Conservation (phyloP, 2,888 invertebrate species). For the Microctonus brassicae region DNA sequence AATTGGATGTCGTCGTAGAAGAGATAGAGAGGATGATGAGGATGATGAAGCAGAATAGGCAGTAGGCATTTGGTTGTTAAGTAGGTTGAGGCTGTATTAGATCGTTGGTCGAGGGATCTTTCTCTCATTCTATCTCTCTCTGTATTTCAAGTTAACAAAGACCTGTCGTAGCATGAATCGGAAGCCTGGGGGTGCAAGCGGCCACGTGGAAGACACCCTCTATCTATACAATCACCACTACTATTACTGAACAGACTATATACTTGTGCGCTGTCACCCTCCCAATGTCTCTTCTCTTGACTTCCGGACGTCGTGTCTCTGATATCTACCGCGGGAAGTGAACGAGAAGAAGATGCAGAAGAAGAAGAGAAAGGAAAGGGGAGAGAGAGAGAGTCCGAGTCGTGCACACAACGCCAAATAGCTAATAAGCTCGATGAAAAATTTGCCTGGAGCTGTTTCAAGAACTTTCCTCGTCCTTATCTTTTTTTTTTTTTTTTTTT, state of each 20-base stretch:
- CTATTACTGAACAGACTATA: too few species aligned
- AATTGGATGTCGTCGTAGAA: neutral
- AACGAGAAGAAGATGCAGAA: neutral
- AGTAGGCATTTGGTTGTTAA: slow-evolving; percentile 7
- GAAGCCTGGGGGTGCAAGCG: slow-evolving; percentile 36
- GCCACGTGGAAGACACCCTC: too few species aligned
- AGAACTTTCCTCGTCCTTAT: slow-evolving; percentile 3
- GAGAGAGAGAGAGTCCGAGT: slow-evolving; percentile 33
- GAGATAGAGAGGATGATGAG: neutral
- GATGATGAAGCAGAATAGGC: slow-evolving; percentile 4
- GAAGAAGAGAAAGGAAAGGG: too few species aligned
- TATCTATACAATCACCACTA: neutral
- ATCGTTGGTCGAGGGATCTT: neutral
- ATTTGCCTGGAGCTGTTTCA: slow-evolving; percentile 41
- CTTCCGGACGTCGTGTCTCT: slow-evolving; percentile 39
- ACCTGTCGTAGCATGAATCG: slow-evolving; percentile 37
- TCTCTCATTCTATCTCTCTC: too few species aligned
- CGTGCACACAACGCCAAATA: slow-evolving; percentile 36
- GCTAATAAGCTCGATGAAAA: slow-evolving; percentile 43
- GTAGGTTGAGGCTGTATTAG: neutral
- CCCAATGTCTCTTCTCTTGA: slow-evolving; percentile 22
- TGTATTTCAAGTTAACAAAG: slow-evolving; percentile 11
- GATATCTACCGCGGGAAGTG: neutral
- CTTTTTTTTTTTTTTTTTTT: too few species aligned
- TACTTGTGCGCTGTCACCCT: neutral